A percentile compares a stretch with the other conserved stretches of the same genome.
Conservation (phyloP, 2,888 invertebrate genomes). For the Trichogramma dendrolimi region DNA sequence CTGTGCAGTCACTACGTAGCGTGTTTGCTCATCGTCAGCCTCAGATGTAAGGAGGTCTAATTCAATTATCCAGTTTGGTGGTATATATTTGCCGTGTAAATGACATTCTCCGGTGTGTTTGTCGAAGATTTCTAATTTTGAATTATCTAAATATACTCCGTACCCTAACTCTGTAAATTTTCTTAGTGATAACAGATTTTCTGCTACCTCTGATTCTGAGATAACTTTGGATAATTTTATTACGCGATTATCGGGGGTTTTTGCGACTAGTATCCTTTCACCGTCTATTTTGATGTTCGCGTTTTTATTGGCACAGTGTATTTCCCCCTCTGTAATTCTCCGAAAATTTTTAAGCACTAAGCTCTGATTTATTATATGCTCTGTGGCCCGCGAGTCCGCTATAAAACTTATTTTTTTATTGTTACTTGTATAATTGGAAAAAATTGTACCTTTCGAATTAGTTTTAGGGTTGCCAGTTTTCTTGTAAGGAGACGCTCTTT, state of each 20-base stretch:
- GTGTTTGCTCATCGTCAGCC: not conserved
- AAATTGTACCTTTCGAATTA: no score
- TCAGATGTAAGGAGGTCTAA: constrained; percentile 1
- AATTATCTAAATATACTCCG: constrained; percentile 11
- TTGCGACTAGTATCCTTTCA: not conserved
- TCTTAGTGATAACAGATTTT: constrained; percentile 23
- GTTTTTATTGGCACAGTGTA: constrained; percentile 12
- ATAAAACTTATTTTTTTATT: not conserved
- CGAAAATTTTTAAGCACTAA: constrained; percentile 1
- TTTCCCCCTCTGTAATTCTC: not conserved
- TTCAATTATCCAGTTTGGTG: constrained; percentile 7
- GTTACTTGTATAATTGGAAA: not conserved
- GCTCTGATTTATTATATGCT: constrained; percentile 11
- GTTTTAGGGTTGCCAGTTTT: no score
- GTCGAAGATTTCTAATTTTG: constrained; percentile 12
- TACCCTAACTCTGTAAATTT: constrained; percentile 18
- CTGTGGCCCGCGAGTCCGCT: constrained; percentile 14
- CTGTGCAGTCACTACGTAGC: no score
- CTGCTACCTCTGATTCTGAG: not conserved
- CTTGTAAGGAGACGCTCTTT: no score
- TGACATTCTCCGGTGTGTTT: constrained; percentile 5
- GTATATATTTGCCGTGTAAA: constrained; percentile 1
- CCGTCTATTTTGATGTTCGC: constrained; percentile 12
- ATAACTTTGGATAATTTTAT: constrained; percentile 6
- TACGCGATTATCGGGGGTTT: not conserved